A percentile compares a stretch with the other conserved stretches of the same genome.
These are phyloP conservation scores for Trachymyrmex septentrionalis DNA, from an alignment of 1,140 invertebrate species.

Conservation along the genomic window DNA sequence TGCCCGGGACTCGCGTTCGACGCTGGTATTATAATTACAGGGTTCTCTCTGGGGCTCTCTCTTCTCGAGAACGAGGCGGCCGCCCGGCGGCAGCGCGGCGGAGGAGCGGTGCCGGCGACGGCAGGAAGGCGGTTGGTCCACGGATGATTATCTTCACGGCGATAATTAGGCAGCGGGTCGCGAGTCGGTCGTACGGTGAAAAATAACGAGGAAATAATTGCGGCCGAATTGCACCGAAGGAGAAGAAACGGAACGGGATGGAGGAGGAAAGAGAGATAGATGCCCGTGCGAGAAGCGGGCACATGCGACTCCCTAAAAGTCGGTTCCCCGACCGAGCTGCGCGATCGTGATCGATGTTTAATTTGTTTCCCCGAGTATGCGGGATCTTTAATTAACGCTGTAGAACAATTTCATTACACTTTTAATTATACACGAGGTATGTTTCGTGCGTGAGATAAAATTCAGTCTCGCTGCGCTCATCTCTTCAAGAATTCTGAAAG, in stretches of 20 bases:
- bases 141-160: constrained; percentile 84
- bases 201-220: constrained; percentile 87
- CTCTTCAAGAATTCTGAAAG: neutral
- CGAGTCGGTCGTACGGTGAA: constrained; percentile 77
- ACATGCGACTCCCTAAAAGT: constrained; percentile 28
- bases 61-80: constrained; percentile 36
- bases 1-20: constrained; percentile 74
- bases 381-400: constrained; percentile 52
- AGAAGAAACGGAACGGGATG: neutral
- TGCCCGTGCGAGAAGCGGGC: neutral
- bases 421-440: constrained; percentile 43
- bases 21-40: constrained; percentile 84
- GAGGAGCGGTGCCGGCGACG: neutral
- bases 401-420: constrained; percentile 52
- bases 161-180: constrained; percentile 85
- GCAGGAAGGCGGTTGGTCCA: constrained; percentile 36
- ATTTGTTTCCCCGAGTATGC: constrained; percentile 47
- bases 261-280: neutral
- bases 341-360: constrained; percentile 56
- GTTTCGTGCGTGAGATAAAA: constrained; percentile 16
- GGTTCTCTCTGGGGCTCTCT: constrained; percentile 70
- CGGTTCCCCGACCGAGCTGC: constrained; percentile 15
- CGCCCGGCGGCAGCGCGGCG: neutral
- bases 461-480: neutral
- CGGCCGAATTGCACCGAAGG: constrained; percentile 45